phyloP scores from a whole-genome alignment of 2,888 invertebrate genomes.

The Andrena trimmerana region DNA sequence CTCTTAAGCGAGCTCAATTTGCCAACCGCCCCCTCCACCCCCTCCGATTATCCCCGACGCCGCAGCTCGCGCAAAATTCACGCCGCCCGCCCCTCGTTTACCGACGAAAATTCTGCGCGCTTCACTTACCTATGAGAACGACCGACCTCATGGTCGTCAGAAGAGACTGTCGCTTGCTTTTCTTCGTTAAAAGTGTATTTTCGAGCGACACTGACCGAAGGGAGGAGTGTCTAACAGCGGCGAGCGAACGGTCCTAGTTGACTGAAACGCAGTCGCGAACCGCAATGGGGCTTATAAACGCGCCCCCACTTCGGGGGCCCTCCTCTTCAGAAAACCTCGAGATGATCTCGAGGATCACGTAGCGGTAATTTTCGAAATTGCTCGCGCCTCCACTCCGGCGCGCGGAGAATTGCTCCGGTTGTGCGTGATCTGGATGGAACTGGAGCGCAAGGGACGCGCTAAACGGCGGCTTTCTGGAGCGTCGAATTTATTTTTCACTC shows the following conservation, averaged over 20 bases:
- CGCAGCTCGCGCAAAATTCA: neutral
- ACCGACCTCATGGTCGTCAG: constrained; percentile 9
- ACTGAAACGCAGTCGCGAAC: constrained; percentile 54
- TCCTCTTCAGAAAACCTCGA: constrained; percentile 11
- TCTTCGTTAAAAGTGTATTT: neutral
- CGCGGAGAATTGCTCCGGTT: constrained; percentile 19
- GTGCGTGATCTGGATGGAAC: constrained; percentile 34
- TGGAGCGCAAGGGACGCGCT: constrained; percentile 27
- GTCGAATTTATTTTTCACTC: neutral
- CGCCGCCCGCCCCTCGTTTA: neutral
- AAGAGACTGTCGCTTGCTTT: neutral
- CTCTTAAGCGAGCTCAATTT: constrained; percentile 61
- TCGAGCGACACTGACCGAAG: constrained; percentile 13
- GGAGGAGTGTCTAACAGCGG: neutral
- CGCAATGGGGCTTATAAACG: constrained; percentile 56
- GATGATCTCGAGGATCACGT: constrained; percentile 42
- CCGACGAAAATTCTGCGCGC: neutral
- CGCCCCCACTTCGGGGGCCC: constrained; percentile 45
- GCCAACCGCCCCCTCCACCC: constrained; percentile 16
- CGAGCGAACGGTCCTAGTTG: neutral
- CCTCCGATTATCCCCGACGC: constrained; percentile 56
- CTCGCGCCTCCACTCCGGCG: constrained; percentile 40
- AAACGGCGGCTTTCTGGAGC: neutral
- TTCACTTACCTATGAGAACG: constrained; percentile 50
- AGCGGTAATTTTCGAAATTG: constrained; percentile 53